Evolutionary conservation across 2,797 vertebrate species (phyloP), one percentile per base, ranked within the genome.

Genomic region (Semaprochilodus insignis): DNA sequence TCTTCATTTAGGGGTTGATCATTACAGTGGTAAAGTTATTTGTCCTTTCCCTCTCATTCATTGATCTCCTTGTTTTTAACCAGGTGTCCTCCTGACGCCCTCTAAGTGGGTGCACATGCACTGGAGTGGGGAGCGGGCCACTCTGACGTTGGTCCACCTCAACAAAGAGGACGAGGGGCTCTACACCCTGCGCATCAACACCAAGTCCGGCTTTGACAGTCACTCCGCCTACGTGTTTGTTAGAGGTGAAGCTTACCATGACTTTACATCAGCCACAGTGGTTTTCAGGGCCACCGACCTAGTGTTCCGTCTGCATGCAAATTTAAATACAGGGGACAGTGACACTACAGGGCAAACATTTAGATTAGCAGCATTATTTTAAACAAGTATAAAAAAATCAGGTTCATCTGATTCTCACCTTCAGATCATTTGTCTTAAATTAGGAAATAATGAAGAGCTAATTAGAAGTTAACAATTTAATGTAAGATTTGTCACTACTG

Each of bases 101-200:
- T 99, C 97, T 55, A 97, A 97, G 88, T 99, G 98, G 98, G 94
- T 97, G 3, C 92, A 94, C 88, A 94, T 93, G 85, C 96, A 96
- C 21, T 99, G 97, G 97, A 97, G 96, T 0, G 97, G 98, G 19
- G 95, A 97, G n/a, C 88, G 93, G 75, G 97, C 98, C 69, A 93
- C 94, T 0, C 87, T 99, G 80, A 99, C 97, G 0, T 94, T 99
- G 74, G 89, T 91, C 54, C 98, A 99, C 89, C 96, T 99, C 71
- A 99, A 99, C 93, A 99, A 99, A 88, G 98, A 99, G 85, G 98
- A 99, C 15, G 98, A 99, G 92, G 98, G 98, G 78, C 94, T 98
- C 86, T 99, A 99, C 88, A 97, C 97, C 0, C 89, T 99, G 27
- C 94, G 96, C 0, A 92, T 96, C 66, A 90, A 95, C 71, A 99